Percentiles rank a stretch among this genome's conserved stretches.
Evolutionary conservation across 2,113 vertebrate species (phyloP).

Genomic region (Oceanodroma tethys): DNA sequence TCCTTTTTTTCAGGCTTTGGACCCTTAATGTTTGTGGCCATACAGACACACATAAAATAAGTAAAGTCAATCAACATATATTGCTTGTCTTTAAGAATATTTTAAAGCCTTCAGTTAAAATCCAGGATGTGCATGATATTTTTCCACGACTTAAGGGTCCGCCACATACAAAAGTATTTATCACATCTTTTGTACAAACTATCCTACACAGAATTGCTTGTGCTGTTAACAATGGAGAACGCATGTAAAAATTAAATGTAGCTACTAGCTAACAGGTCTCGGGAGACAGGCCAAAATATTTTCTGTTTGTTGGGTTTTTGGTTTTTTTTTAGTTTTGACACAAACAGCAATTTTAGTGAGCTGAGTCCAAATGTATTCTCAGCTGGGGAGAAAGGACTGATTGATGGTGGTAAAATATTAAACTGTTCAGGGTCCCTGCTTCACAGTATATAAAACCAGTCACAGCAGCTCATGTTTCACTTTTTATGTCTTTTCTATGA

Average conservation of each 20-base stretch:
- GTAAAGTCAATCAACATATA: not conserved
- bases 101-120: not conserved
- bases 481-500: conserved; percentile 44
- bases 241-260: not conserved
- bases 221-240: not conserved
- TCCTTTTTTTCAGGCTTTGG: not conserved
- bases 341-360: not conserved
- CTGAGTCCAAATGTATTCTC: conserved; percentile 28
- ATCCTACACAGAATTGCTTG: not conserved
- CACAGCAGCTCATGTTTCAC: conserved; percentile 60
- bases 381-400: conserved; percentile 39
- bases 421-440: conserved; percentile 24
- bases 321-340: not conserved
- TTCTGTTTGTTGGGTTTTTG: not conserved
- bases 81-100: not conserved
- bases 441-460: conserved; percentile 56
- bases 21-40: not conserved
- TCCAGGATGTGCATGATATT: not conserved
- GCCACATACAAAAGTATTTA: not conserved
- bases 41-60: not conserved
- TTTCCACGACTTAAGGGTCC: not conserved
- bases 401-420: conserved; percentile 56
- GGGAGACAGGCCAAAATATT: not conserved
- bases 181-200: not conserved
- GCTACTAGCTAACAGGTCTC: not conserved